Conservation (phyloP, 2,888 invertebrate species). For the Diachrysia chrysitis region DNA sequence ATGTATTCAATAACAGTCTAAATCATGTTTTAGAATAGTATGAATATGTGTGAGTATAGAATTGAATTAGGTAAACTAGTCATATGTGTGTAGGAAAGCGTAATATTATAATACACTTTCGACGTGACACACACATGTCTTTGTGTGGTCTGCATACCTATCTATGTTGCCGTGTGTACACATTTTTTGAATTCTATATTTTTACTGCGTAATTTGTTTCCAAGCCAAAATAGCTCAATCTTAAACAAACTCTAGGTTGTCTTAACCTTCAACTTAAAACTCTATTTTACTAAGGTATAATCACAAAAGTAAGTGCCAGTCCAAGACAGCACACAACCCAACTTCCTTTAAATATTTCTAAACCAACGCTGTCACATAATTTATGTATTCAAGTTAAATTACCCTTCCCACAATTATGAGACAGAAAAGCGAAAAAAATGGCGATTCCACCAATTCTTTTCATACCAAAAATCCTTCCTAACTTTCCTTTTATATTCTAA, state of each 20-base stretch:
- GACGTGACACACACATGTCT: too few relatives aligned
- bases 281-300: background rate
- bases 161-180: too few relatives aligned
- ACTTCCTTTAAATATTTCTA: slow-evolving; percentile 22
- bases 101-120: too few relatives aligned
- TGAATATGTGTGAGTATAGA: too few relatives aligned
- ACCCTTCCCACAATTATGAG: slow-evolving; percentile 56
- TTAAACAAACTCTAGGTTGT: background rate
- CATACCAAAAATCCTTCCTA: slow-evolving; percentile 68
- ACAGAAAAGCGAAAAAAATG: slow-evolving; percentile 64
- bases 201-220: too few relatives aligned
- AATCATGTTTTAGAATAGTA: too few relatives aligned
- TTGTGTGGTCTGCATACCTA: too few relatives aligned
- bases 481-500: slow-evolving; percentile 69
- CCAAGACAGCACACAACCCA: slow-evolving; percentile 13
- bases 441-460: slow-evolving; percentile 68
- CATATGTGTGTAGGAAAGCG: too few relatives aligned
- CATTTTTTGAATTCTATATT: too few relatives aligned
- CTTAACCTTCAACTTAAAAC: background rate
- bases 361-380: slow-evolving; percentile 37
- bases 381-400: slow-evolving; percentile 56
- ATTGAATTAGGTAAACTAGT: too few relatives aligned
- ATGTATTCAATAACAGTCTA: too few relatives aligned
- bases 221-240: too few relatives aligned
- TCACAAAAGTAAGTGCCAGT: slow-evolving; percentile 13